Base-by-base conservation (phyloP, 2,113 vertebrate genomes). In the Melanerpes formicivorus region DNA sequence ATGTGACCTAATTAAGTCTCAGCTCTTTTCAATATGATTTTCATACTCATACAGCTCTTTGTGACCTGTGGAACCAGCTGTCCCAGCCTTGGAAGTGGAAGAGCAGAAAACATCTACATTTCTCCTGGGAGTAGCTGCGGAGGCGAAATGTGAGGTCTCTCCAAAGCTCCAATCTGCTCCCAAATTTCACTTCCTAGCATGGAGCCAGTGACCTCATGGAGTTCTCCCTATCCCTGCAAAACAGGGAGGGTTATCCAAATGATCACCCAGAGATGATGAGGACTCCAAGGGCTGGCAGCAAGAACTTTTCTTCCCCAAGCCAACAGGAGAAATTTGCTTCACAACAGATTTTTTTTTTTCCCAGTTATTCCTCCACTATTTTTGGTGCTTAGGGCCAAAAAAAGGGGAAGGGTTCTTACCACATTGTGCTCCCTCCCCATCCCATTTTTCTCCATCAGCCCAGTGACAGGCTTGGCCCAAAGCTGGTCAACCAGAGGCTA, bases 1-100 rank as follows among this genome's bases (percentile, higher is more conserved):
- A 91, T 93, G 92, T 91, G 92, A 95, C 92, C 93, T 94, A 95
- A 91, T 95, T 96, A 88, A 71, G 67, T 90, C 88, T 27, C 92
- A 58, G 58, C 90, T 95, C 80, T 10, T 96, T 80, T 93, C 78
- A 91, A 87, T 74, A 65, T 90, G 77, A 95, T 95, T 95, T 95
- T 90, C 95, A 91, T 94, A 94, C 26, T 88, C 84, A 26, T 60
- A 52, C 2, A 11, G 84, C 15, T 76, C 10, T 37, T 25, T 37
- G 30, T 18, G 74, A 67, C 86, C 86, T 32, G 88, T 52, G 86
- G 17, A 93, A 96, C 92, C 86, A 81, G 92, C 80, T 7, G 5
- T 37, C 77, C 81, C 8, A 4, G 48, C 29, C 37, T 80, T 84
- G 62, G 63, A 81, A 73, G n/a, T 18, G 25, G 62, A 80, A 92